Evolutionary conservation across 2,888 invertebrate genomes (phyloP), one percentile per base, ranked within the genome.

Genomic region (Ectemnius cavifrons): DNA sequence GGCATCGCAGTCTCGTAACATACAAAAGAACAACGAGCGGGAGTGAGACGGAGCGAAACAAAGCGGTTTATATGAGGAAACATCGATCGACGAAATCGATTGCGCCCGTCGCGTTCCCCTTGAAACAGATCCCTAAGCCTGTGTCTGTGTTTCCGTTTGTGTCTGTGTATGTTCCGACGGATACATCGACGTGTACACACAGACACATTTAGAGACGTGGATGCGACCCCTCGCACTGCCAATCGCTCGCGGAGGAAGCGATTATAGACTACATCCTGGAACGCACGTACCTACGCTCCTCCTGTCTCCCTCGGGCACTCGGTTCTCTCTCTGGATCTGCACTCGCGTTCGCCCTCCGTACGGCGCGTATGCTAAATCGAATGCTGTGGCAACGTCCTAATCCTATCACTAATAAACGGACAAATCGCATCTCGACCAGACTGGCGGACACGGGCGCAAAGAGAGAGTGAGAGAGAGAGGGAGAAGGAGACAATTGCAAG

Each of bases 211-310:
- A 23, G 23, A 23, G 23, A 23, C 74, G 77, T 77, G 69, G 74
- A 83, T 75, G 77, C 83, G 84, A 85, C 84, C 88, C 84, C 85
- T 85, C 84, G 73, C 81, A 16, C 52, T 74, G 74, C 75, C 85
- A 82, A 84, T 83, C 85, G 81, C 84, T 81, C 80, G 83, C 81
- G 84, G 87, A 88, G 88, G 88, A 88, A 88, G 84, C 86, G 84
- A 87, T 88, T 88, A 88, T 87, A 84, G 87, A 87, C 85, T 86
- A 88, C 88, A 87, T 88, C 88, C 88, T 88, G 87, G 84, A 85
- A 81, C 86, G 81, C 82, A 84, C 83, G 77, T 80, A 75, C 79
- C 16, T 52, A 52, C 52, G 52, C 6, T 52, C 52, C n/a, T 14
- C 1, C 16, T 16, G 52, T 16, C 52, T 14, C 52, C 14, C n/a